phyloP scores from a whole-genome alignment of 1,140 invertebrate genomes.

The Temnothorax nylanderi region DNA sequence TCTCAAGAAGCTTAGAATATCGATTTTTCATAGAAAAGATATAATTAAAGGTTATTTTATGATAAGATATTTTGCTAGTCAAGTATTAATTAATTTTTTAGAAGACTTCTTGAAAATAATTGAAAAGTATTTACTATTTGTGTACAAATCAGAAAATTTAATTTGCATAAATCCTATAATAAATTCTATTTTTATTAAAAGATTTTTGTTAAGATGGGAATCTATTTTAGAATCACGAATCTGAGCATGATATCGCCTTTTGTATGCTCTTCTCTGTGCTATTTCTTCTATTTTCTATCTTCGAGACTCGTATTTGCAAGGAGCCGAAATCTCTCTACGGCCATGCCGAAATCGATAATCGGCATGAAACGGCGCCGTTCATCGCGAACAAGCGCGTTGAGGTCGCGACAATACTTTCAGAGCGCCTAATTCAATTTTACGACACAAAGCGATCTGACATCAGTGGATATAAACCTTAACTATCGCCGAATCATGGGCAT shows the following conservation, averaged over 20 bases:
- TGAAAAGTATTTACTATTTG: background rate
- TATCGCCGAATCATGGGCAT: conserved; percentile 27
- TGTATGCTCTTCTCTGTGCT: background rate
- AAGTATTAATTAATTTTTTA: background rate
- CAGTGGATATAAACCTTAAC: conserved; percentile 42
- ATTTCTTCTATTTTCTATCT: conserved; percentile 18
- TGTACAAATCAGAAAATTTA: background rate
- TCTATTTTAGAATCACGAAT: background rate
- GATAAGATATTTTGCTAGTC: background rate
- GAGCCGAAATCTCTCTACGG: conserved; percentile 26
- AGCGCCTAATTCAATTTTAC: conserved; percentile 57
- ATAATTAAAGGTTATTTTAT: conserved; percentile 32
- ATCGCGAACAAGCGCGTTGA: conserved; percentile 41
- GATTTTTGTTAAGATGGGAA: background rate
- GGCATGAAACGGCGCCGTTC: conserved; percentile 41
- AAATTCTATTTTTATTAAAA: background rate
- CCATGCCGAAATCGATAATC: conserved; percentile 45
- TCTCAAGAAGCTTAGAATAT: conserved; percentile 8
- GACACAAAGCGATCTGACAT: conserved; percentile 18
- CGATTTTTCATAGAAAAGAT: conserved; percentile 22
- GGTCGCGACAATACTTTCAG: conserved; percentile 35
- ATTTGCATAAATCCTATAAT: background rate
- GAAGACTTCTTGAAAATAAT: background rate
- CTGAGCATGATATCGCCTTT: background rate
- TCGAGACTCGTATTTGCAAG: conserved; percentile 6